A percentile compares a stretch with the other conserved stretches of the same genome.
These are phyloP conservation scores for Lochmaea capreae DNA, from an alignment of 2,888 invertebrate genomes.

Conservation along the genomic window DNA sequence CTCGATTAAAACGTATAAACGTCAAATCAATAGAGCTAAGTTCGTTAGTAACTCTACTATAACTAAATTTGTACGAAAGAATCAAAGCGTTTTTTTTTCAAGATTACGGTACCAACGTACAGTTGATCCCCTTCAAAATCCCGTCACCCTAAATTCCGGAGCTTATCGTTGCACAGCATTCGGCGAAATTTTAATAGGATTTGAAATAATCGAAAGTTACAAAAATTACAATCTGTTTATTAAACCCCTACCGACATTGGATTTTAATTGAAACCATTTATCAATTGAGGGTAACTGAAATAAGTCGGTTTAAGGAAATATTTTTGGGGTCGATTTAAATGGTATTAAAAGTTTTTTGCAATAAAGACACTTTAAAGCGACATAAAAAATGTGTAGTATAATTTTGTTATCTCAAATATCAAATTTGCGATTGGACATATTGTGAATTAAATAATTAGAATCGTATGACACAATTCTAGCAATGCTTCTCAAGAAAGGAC, in stretches of 20 bases:
- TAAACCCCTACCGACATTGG: slow-evolving; percentile 23
- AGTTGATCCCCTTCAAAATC: slow-evolving; percentile 14
- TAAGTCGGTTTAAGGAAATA: slow-evolving; percentile 1
- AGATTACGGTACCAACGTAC: not conserved
- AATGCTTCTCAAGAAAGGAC: no score
- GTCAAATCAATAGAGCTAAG: no score
- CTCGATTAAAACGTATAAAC: no score
- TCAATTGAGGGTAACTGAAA: slow-evolving; percentile 1
- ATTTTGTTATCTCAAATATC: no score
- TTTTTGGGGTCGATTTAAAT: not conserved
- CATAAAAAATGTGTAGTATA: no score
- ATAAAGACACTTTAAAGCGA: no score
- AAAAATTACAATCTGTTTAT: slow-evolving; percentile 29
- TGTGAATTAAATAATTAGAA: no score
- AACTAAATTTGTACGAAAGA: not conserved
- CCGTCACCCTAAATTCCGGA: slow-evolving; percentile 12
- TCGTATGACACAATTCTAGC: no score
- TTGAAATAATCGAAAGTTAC: slow-evolving; percentile 27
- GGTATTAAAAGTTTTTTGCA: not conserved
- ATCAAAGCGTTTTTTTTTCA: not conserved
- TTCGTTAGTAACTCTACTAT: not conserved
- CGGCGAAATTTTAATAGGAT: slow-evolving; percentile 29
- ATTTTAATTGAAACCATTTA: slow-evolving; percentile 21
- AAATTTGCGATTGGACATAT: no score
- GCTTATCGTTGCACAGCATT: slow-evolving; percentile 27